Evolutionary conservation across 2,797 vertebrate species (phyloP).

Genomic region (Hafferia zeledoni): DNA sequence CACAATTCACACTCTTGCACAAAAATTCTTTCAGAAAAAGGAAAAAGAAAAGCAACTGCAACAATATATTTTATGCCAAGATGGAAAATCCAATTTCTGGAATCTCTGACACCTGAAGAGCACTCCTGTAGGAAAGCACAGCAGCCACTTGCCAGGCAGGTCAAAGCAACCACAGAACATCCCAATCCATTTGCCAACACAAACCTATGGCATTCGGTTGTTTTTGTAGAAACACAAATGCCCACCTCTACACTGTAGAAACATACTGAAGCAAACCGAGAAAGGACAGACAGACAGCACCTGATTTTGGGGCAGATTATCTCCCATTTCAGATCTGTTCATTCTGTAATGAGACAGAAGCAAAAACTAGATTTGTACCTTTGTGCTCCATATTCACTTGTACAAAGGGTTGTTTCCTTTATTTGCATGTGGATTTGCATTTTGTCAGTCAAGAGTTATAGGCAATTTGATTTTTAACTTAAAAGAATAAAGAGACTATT

Average conservation of each 20-base stretch:
- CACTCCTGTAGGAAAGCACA: constrained; percentile 34
- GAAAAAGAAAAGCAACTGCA: neutral
- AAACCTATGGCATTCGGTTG: neutral
- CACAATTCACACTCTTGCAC: neutral
- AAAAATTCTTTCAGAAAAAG: neutral
- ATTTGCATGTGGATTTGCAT: neutral
- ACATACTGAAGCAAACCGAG: neutral
- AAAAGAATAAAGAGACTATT: neutral
- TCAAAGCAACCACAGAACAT: neutral
- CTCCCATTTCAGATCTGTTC: neutral
- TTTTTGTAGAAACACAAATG: neutral
- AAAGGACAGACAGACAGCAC: neutral
- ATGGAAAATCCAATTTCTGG: constrained; percentile 47
- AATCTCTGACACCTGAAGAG: constrained; percentile 32
- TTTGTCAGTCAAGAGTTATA: neutral
- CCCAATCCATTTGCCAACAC: neutral
- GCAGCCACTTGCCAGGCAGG: neutral
- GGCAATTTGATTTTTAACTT: neutral
- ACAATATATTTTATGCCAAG: neutral
- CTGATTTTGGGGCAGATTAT: neutral
- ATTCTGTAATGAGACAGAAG: neutral
- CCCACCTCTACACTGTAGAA: neutral
- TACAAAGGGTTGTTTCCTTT: neutral
- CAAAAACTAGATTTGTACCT: neutral
- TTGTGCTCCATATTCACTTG: neutral